Evolutionary conservation across 2,113 vertebrate species (phyloP).

Genomic region (Scomber scombrus): DNA sequence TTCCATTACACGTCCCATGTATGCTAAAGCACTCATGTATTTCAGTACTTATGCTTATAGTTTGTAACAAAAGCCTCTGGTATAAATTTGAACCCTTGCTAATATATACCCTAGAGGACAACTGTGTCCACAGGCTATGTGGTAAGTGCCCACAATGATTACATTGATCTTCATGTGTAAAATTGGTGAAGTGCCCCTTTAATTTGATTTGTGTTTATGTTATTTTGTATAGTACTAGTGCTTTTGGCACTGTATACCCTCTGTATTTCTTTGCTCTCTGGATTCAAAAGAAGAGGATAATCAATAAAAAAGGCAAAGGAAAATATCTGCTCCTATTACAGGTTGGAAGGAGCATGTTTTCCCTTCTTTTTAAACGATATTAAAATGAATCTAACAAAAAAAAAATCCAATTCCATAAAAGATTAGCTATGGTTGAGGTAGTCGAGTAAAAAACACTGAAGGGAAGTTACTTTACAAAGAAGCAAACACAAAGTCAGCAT

Average conservation of each 20-base stretch:
- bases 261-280: not conserved
- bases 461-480: conserved; percentile 13
- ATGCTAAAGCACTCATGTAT: not conserved
- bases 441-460: not conserved
- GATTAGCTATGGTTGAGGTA: not conserved
- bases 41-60: not conserved
- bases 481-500: not conserved
- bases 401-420: not conserved
- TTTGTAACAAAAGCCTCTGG: too few relatives aligned
- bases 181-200: too few relatives aligned
- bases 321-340: not conserved
- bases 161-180: not conserved
- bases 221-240: too few relatives aligned
- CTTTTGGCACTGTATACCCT: not conserved
- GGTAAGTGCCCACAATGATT: too few relatives aligned
- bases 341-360: not conserved
- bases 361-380: not conserved
- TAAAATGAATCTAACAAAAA: not conserved
- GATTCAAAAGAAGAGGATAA: not conserved
- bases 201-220: too few relatives aligned
- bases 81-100: not conserved
- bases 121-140: not conserved
- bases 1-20: not conserved
- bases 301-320: not conserved
- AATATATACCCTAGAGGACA: not conserved